Conservation (phyloP, 2,888 invertebrate genomes). For the Nomada ferruginata region DNA sequence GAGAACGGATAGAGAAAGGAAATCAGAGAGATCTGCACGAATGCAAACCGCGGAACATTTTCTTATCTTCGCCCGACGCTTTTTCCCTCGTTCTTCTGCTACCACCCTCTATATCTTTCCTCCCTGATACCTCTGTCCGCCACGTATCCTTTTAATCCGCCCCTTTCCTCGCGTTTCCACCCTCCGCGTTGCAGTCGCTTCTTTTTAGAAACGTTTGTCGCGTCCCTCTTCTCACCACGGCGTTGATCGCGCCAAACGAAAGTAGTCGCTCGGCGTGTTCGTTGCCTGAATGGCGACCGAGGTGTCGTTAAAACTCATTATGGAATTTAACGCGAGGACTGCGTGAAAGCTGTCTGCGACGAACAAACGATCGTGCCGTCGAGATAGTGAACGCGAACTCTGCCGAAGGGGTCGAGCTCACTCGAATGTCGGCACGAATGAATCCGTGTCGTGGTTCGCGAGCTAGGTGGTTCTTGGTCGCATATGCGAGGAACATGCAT, state of each 20-base stretch:
- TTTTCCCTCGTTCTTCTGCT: constrained; percentile 1
- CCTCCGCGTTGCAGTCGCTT: background rate
- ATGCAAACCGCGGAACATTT: constrained; percentile 12
- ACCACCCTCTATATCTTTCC: background rate
- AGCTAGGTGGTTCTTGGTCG: background rate
- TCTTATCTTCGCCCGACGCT: constrained; percentile 31
- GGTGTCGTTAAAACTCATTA: constrained; percentile 68
- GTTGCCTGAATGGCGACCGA: constrained; percentile 45
- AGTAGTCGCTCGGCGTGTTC: constrained; percentile 47
- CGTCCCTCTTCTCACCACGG: constrained; percentile 14
- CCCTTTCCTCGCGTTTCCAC: background rate
- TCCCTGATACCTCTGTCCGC: background rate
- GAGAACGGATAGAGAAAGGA: background rate
- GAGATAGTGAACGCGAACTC: constrained; percentile 24
- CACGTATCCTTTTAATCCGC: constrained; percentile 27
- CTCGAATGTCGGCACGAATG: constrained; percentile 52
- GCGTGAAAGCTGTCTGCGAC: constrained; percentile 68
- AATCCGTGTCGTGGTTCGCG: constrained; percentile 42
- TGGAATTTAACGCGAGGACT: constrained; percentile 67
- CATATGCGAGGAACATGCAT: constrained; percentile 1
- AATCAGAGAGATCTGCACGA: background rate
- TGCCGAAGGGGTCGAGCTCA: constrained; percentile 29
- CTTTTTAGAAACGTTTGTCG: constrained; percentile 3
- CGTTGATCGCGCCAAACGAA: constrained; percentile 5
- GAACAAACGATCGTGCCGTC: constrained; percentile 61